These are phyloP conservation scores for Triplophysa bombifrons DNA, from an alignment of 2,797 vertebrate species.

Conservation along the genomic window DNA sequence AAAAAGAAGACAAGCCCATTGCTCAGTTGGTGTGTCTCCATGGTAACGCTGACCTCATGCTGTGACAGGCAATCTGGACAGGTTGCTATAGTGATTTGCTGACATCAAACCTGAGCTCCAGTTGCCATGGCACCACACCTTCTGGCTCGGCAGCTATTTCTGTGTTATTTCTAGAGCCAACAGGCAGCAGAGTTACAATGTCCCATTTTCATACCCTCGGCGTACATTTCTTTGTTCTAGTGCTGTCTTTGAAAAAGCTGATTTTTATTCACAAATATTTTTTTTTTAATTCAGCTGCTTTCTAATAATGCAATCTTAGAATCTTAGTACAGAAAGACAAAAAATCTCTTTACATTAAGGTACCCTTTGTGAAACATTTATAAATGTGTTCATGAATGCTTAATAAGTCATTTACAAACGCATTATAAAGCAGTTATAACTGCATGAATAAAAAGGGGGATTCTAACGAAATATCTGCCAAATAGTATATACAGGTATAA, in stretches of 20 bases:
- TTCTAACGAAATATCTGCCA: too few relatives aligned
- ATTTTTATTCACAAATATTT: neutral
- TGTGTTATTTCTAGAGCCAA: conserved; percentile 54
- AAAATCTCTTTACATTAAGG: too few relatives aligned
- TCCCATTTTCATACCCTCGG: conserved; percentile 32
- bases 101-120: conserved; percentile 76
- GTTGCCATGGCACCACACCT: conserved; percentile 78
- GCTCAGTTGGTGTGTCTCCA: conserved; percentile 64
- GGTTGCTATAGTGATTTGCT: conserved; percentile 76
- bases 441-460: too few relatives aligned
- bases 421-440: too few relatives aligned
- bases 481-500: too few relatives aligned
- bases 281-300: neutral
- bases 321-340: neutral
- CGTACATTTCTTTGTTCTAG: conserved; percentile 21
- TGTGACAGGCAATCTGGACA: conserved; percentile 66
- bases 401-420: too few relatives aligned
- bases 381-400: too few relatives aligned
- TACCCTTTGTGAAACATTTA: too few relatives aligned
- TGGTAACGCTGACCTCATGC: conserved; percentile 66
- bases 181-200: conserved; percentile 55
- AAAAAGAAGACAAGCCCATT: conserved; percentile 47
- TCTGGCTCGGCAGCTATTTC: conserved; percentile 63
- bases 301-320: neutral
- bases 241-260: neutral